phyloP scores from a whole-genome alignment of 1,140 invertebrate species.

The Lanistes nyassanus region DNA sequence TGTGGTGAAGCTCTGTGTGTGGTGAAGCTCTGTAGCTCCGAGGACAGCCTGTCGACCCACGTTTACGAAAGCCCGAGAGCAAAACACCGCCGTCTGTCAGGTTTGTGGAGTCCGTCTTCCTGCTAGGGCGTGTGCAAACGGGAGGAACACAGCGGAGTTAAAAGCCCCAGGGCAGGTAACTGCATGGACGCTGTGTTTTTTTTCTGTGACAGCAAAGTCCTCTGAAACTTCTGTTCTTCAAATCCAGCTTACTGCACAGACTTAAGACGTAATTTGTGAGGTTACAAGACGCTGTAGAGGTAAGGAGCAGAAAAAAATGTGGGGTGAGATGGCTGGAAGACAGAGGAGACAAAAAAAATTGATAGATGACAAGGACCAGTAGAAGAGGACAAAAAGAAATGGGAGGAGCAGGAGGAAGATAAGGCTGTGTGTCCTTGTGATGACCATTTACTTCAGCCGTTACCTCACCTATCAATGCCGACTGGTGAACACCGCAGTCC shows the following conservation, averaged over 20 bases:
- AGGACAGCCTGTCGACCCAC: too few species aligned
- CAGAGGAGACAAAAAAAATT: not conserved
- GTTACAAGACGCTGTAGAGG: not conserved
- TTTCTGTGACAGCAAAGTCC: not conserved
- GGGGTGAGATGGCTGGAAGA: not conserved
- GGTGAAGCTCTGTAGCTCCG: too few species aligned
- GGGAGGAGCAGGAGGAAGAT: not conserved
- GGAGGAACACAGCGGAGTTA: not conserved
- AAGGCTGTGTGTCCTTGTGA: not conserved
- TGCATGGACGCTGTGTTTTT: not conserved
- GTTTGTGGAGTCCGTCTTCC: too few species aligned
- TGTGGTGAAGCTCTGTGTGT: too few species aligned
- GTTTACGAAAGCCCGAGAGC: too few species aligned
- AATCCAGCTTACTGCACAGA: too few species aligned
- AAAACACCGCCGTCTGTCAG: too few species aligned
- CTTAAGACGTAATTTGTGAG: not conserved
- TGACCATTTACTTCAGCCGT: not conserved
- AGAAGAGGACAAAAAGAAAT: not conserved
- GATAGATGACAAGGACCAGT: too few species aligned
- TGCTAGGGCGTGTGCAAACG: too few species aligned
- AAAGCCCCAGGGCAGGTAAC: not conserved
- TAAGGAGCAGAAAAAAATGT: not conserved
- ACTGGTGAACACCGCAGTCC: not conserved
- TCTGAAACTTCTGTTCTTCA: not conserved
- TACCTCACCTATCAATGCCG: not conserved